Percentiles rank a stretch among this genome's conserved stretches.
These are phyloP conservation scores for Heliornis fulica DNA, from an alignment of 2,113 vertebrate genomes.

Conservation along the genomic window DNA sequence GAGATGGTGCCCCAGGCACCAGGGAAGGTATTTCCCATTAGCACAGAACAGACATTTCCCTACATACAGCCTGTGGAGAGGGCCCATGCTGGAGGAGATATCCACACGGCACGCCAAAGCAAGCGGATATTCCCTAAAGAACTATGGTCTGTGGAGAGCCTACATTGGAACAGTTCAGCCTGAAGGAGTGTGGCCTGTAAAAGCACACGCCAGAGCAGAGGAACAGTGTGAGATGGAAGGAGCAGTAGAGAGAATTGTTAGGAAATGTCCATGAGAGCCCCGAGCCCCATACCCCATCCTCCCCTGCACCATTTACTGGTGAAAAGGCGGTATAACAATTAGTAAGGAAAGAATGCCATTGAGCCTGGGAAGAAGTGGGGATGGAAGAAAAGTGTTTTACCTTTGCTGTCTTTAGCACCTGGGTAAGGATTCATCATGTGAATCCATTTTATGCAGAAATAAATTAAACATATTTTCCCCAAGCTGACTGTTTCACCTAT, in stretches of 20 bases:
- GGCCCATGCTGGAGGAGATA: not conserved
- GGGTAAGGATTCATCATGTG: not conserved
- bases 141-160: not conserved
- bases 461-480: not conserved
- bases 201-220: not conserved
- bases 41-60: not conserved
- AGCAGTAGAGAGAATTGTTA: not conserved
- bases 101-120: not conserved
- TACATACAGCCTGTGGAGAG: not conserved
- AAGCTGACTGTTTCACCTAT: not conserved
- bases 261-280: not conserved
- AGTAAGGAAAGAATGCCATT: not conserved
- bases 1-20: not conserved
- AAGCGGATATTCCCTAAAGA: not conserved
- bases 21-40: not conserved
- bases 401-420: too few relatives aligned
- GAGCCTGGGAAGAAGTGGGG: not conserved
- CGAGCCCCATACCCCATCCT: not conserved
- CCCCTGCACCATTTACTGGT: rapidly evolving
- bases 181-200: not conserved
- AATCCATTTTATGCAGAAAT: not conserved
- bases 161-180: not conserved
- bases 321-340: not conserved
- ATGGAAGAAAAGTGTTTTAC: not conserved
- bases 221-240: not conserved